Conservation (phyloP, 37 sponge, comb jelly and placozoan species). For the Theonella swinhoei region DNA sequence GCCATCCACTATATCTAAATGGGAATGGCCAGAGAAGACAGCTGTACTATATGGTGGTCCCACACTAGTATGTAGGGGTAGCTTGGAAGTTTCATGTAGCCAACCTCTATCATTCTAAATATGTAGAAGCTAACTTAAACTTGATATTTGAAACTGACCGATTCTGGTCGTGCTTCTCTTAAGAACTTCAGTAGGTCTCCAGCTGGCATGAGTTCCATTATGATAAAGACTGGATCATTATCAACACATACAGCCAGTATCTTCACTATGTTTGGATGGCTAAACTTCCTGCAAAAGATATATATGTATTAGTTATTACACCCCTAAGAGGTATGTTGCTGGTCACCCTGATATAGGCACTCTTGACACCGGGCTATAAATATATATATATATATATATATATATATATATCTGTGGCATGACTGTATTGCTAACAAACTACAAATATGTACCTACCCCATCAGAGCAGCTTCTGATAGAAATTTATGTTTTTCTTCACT, state of each 20-base stretch:
- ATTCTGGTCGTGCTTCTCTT: slow-evolving; percentile 63
- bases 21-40: too few relatives aligned
- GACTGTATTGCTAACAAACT: neutral
- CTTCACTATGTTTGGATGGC: slow-evolving; percentile 76
- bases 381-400: neutral
- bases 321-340: too few relatives aligned
- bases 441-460: slow-evolving; percentile 51
- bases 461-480: slow-evolving; percentile 75
- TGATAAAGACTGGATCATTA: slow-evolving; percentile 82
- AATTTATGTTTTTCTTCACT: slow-evolving; percentile 70
- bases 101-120: neutral
- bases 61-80: too few relatives aligned
- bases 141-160: slow-evolving; percentile 64
- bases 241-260: slow-evolving; percentile 82
- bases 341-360: too few relatives aligned
- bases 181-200: slow-evolving; percentile 85
- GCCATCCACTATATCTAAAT: too few relatives aligned
- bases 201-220: slow-evolving; percentile 87
- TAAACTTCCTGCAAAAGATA: slow-evolving; percentile 70
- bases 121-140: too few relatives aligned
- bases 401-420: neutral
- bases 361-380: neutral
- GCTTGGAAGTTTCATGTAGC: too few relatives aligned
- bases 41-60: too few relatives aligned
- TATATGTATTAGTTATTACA: too few relatives aligned